These are phyloP conservation scores for Pemphredon lugubris DNA, from an alignment of 2,888 invertebrate species.

Conservation along the genomic window DNA sequence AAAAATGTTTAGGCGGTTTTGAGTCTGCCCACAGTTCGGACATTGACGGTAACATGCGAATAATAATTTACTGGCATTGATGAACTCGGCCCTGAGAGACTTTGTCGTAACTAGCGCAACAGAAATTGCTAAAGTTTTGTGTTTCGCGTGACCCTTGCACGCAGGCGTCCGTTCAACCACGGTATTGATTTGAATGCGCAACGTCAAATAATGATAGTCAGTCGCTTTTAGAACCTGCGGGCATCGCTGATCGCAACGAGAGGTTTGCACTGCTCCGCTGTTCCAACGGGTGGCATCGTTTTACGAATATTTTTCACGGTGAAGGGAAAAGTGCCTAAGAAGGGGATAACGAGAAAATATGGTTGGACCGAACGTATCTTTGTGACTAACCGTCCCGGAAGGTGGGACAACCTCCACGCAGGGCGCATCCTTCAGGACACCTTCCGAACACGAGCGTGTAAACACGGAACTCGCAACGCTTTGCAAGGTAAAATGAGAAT, in stretches of 20 bases:
- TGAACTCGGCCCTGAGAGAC: too few species aligned
- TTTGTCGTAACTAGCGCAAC: too few species aligned
- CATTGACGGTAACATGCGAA: too few species aligned
- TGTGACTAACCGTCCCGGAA: slow-evolving; percentile 75
- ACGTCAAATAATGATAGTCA: slow-evolving; percentile 51
- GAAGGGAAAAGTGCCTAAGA: slow-evolving; percentile 22
- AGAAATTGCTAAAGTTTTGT: too few species aligned
- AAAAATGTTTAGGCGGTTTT: too few species aligned
- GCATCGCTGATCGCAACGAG: slow-evolving; percentile 23
- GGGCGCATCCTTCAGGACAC: slow-evolving; percentile 64
- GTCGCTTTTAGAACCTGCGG: slow-evolving; percentile 52
- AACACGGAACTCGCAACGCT: slow-evolving; percentile 80
- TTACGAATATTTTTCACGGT: background rate
- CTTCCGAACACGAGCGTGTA: slow-evolving; percentile 73
- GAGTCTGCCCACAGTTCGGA: too few species aligned
- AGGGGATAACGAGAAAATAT: slow-evolving; percentile 48
- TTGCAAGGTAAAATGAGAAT: slow-evolving; percentile 71
- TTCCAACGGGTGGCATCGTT: slow-evolving; percentile 7
- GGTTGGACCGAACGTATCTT: slow-evolving; percentile 70
- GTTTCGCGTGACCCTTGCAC: slow-evolving; percentile 42
- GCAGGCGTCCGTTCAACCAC: slow-evolving; percentile 71
- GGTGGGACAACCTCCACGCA: slow-evolving; percentile 62
- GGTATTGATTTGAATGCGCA: slow-evolving; percentile 80
- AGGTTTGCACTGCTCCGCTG: background rate
- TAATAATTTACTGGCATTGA: too few species aligned